Evolutionary conservation across 2,113 vertebrate species (phyloP).

Genomic region (Thunnus maccoyii): DNA sequence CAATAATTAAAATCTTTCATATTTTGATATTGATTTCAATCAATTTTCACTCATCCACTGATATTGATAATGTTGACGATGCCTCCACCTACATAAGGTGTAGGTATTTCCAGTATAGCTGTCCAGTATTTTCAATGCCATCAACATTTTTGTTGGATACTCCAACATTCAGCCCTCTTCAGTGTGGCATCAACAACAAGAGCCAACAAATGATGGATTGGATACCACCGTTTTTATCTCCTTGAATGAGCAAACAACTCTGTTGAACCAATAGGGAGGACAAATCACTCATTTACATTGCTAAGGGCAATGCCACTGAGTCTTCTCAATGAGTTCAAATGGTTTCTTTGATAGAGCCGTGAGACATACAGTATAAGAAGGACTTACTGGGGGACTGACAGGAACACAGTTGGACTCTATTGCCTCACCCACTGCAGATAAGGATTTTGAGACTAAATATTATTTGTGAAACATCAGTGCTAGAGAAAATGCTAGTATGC

Average conservation of each 20-base stretch:
- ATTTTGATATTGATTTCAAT: background rate
- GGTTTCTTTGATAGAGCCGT: background rate
- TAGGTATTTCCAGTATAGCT: too few relatives aligned
- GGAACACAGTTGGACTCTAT: background rate
- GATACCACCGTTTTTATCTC: too few relatives aligned
- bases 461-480: background rate
- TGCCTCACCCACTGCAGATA: background rate
- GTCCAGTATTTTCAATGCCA: background rate
- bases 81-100: background rate
- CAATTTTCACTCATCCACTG: too few relatives aligned
- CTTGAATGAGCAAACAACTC: too few relatives aligned
- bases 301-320: too few relatives aligned
- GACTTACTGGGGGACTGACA: background rate
- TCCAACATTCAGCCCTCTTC: background rate
- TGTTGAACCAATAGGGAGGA: too few relatives aligned
- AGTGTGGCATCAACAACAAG: background rate
- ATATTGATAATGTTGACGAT: background rate
- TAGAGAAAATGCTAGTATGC: background rate
- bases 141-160: background rate
- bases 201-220: background rate
- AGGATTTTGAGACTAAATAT: background rate
- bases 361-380: background rate
- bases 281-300: too few relatives aligned
- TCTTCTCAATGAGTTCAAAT: background rate
- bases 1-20: too few relatives aligned